Base-by-base conservation (phyloP, 2,797 vertebrate species). In the Siniperca obscura region DNA sequence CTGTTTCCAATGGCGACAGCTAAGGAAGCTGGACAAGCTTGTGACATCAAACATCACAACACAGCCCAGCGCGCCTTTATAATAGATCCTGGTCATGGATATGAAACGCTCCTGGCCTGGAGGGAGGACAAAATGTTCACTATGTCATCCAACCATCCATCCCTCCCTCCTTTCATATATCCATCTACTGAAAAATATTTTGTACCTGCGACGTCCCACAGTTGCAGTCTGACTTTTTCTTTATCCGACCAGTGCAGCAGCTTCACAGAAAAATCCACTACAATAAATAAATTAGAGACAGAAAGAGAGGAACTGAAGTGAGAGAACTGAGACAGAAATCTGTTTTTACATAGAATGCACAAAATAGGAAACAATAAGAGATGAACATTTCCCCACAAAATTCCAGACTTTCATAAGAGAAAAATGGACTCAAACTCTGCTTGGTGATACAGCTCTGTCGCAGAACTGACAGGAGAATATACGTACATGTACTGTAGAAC, bases 11-110 rank as follows among this genome's bases (percentile, higher is more conserved):
- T 84, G 94, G 73, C 92, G 93, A 93, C 97, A 96, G 90, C 80
- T 96, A 76, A 91, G 94, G 91, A 97, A 98, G 0, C 96, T 96
- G 84, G 92, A 93, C 40, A 65, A 11, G 56, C 94, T 95, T 84
- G 95, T 96, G 87, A 97, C 95, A 22, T 98, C 96, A 17, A 97
- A 98, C 95, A 98, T 95, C 74, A 98, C 50, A 0, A 97, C 42
- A 0, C 97, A 98, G 79, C 96, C 96, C 0, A 96, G 88, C 0
- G 97, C 96, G 2, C 96, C 96, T 87, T 93, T 92, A 76, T 97
- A 98, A 90, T 97, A 98, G 0, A 97, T 90, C 52, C 97, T 94
- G 4, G 96, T 97, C 97, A 98, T 97, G 48, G 97, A 97, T 0
- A 96, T 96, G 92, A 97, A 97, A 2, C 97, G 95, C 65, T 98